Evolutionary conservation across 1,140 invertebrate genomes (phyloP), one percentile per base, ranked within the genome.

Genomic region (Trichonephila clavata): DNA sequence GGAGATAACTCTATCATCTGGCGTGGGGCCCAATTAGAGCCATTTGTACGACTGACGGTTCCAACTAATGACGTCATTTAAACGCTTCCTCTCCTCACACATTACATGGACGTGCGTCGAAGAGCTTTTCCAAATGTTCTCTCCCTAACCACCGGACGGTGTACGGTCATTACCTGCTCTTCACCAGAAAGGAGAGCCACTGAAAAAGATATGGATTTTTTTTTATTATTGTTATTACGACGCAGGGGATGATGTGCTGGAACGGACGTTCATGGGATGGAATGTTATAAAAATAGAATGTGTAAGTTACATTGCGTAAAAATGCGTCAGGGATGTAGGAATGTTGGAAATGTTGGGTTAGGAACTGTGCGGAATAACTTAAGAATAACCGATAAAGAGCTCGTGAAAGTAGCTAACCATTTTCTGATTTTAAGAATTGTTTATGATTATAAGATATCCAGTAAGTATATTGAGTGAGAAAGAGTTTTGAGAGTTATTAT

Each of bases 1-100:
- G 71, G 27, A 90, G 88, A 90, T 90, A 90, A 91, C 90, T 91
- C 80, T 63, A 91, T 91, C 90, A 91, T 83, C 90, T 91, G 90
- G 90, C 90, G 90, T 57, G 32, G 16, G 20, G 77, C 90, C 90
- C 90, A 91, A 91, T 91, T 91, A 91, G 90, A 91, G 84, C 57
- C 84, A 86, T 86, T 86, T 86, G 84, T 63, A 86, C 57, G 71
- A 91, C 77, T 91, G 77, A 60, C 90, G 80, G 80, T 83, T 63
- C 80, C 84, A 63, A 59, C 84, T 86, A 86, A 86, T 86, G 84
- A 86, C 84, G 84, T 86, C 84, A 86, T 86, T 86, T 86, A 63
- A 63, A 86, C 71, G 71, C 32, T 77, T 32, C 71, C 14, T 77
- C 71, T 63, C 21, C 61, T 18, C 50, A 50, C 61, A 63, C 61